Base-by-base conservation (phyloP, 23 tunicate species). In the Phallusia fumigata region DNA sequence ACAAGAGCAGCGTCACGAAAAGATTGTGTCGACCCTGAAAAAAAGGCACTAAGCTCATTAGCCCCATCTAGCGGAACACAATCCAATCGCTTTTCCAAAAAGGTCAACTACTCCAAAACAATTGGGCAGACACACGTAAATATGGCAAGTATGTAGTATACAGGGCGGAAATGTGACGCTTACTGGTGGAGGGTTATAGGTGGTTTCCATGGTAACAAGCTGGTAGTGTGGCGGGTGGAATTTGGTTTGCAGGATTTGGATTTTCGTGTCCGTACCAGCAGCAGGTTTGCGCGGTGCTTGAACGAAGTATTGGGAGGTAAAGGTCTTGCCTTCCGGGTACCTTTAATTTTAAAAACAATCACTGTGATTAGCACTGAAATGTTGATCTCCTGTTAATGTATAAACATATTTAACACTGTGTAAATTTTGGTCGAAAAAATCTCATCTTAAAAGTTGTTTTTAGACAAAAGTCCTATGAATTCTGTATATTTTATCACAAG, bases 281-380 rank as follows among this genome's bases (percentile, higher is more conserved):
- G 64, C 30, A 0, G 72, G 44, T 79, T 79, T 83, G 26, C 69
- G 26, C 8, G 84, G 85, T 18, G 82, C 58, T 80, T 58, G 80
- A 0, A 84, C 85, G 58, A 83, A 91, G 76, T 82, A 86, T 32
- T 83, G 81, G 6, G 85, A 82, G 6, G 96, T 44, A 64, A 91
- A 91, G 35, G 82, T 78, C 86, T 86, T 91, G 0, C 96, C 96
- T 53, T 91, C 85, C 0, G 96, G 96, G 79, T 36, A 87, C 76
- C 97, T 86, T 69, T 19, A 64, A 65, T 15, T 3, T 5, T 58
- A 58, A 58, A 58, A 6, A 58, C 11, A 58, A 58, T 6, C 16
- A 6, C 13, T 6, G 45, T 8, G 40, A 12, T 31, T 75, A 30
- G 35, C 36, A 11, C 12, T 40, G 8, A 3, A 22, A 44, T 79